phyloP scores from a whole-genome alignment of 2,113 vertebrate genomes.

The Archocentrus centrarchus region DNA sequence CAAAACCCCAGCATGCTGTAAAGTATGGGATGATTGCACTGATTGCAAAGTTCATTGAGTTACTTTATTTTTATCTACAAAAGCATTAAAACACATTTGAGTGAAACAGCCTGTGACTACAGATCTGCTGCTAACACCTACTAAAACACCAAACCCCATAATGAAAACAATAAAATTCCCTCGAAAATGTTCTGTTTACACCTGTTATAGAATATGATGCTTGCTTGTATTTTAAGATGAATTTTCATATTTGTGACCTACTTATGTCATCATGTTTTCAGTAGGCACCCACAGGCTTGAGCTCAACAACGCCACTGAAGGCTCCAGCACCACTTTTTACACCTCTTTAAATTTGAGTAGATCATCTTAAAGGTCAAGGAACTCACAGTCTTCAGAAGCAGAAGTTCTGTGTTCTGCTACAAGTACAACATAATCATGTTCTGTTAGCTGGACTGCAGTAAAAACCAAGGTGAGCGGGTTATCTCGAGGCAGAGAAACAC shows the following conservation, averaged over 20 bases:
- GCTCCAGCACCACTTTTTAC: not conserved
- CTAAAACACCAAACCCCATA: not conserved
- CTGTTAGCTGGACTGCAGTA: not conserved
- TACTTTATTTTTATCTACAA: not conserved
- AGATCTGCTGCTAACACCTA: not conserved
- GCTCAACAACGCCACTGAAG: not conserved
- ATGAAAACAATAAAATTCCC: not conserved
- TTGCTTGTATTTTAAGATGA: not conserved
- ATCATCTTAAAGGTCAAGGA: conserved; percentile 10
- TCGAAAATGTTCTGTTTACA: not conserved
- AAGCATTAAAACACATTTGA: not conserved
- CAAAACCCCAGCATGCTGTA: not conserved
- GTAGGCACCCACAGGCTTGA: not conserved
- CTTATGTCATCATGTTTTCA: not conserved
- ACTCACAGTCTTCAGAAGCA: not conserved
- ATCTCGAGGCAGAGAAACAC: conserved; percentile 23
- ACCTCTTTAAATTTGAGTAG: not conserved
- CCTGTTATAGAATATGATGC: not conserved
- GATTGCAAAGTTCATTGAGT: not conserved
- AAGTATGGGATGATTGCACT: not conserved
- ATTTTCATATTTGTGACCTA: not conserved
- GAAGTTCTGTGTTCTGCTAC: not conserved
- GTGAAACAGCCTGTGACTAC: not conserved
- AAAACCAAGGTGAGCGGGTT: conserved; percentile 23
- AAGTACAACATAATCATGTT: conserved; percentile 8